phyloP scores from a whole-genome alignment of 30 jellyfish, hydroid and myxozoan species.

The Turritopsis dohrnii region DNA sequence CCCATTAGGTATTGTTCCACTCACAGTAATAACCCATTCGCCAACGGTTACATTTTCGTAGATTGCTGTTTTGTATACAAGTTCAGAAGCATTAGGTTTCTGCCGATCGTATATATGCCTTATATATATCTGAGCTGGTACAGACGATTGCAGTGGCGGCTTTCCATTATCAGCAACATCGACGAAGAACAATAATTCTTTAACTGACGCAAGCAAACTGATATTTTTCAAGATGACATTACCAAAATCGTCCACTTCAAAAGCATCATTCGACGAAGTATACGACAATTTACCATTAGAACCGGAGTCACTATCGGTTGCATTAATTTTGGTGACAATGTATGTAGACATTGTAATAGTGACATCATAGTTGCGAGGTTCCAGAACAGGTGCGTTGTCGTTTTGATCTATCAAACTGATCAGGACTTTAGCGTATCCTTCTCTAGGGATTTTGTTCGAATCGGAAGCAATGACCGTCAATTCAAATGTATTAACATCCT shows the following conservation, averaged over 20 bases:
- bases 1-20: conserved; percentile 10
- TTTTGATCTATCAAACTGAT: conserved; percentile 6
- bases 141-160: conserved; percentile 6
- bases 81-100: background rate
- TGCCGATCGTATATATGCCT: background rate
- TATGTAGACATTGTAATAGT: background rate
- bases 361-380: background rate
- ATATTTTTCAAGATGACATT: conserved; percentile 9
- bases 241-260: conserved; percentile 17
- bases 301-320: conserved; percentile 29
- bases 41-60: conserved; percentile 8
- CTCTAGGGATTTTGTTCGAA: conserved; percentile 26
- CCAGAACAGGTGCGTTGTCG: conserved; percentile 22
- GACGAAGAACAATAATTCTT: background rate
- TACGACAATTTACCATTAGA: conserved; percentile 18
- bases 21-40: background rate
- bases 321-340: conserved; percentile 18
- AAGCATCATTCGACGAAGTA: conserved; percentile 1
- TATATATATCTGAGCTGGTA: conserved; percentile 8
- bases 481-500: background rate
- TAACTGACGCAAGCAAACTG: background rate
- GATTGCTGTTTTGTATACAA: background rate
- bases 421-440: conserved; percentile 13
- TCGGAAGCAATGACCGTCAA: conserved; percentile 46
- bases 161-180: conserved; percentile 26